Percentiles rank a stretch among this genome's conserved stretches.
Evolutionary conservation across 2,113 vertebrate species (phyloP).

Genomic region (Carettochelys insculpta): DNA sequence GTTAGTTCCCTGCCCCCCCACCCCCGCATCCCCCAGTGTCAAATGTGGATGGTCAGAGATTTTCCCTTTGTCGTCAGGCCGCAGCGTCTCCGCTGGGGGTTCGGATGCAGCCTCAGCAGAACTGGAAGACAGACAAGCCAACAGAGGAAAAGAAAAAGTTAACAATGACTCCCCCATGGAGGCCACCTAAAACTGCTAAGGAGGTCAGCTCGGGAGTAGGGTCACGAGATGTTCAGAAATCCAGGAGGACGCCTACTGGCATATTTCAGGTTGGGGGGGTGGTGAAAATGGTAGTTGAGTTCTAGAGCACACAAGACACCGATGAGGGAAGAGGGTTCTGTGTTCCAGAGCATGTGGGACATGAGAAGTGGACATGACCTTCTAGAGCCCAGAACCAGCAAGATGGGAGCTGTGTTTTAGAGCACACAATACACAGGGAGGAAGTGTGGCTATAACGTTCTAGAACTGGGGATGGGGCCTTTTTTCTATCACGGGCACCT

Average conservation of each 20-base stretch:
- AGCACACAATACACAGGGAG: neutral
- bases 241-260: neutral
- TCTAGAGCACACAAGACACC: neutral
- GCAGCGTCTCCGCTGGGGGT: neutral
- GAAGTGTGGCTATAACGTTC: neutral
- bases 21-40: neutral
- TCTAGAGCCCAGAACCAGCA: neutral
- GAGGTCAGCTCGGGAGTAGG: neutral
- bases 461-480: neutral
- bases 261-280: neutral
- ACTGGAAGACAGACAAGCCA: slow-evolving; percentile 71
- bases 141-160: neutral
- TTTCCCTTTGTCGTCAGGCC: neutral
- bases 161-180: neutral
- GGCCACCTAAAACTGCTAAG: neutral
- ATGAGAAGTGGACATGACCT: too few species aligned
- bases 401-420: neutral
- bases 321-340: neutral
- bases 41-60: neutral
- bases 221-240: neutral
- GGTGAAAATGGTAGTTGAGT: neutral
- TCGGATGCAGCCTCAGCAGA: slow-evolving; percentile 72
- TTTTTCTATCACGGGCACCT: too few species aligned
- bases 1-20: neutral
- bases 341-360: neutral